Conservation (phyloP, 2,113 vertebrate genomes). For the Dendrocopos noguchii region DNA sequence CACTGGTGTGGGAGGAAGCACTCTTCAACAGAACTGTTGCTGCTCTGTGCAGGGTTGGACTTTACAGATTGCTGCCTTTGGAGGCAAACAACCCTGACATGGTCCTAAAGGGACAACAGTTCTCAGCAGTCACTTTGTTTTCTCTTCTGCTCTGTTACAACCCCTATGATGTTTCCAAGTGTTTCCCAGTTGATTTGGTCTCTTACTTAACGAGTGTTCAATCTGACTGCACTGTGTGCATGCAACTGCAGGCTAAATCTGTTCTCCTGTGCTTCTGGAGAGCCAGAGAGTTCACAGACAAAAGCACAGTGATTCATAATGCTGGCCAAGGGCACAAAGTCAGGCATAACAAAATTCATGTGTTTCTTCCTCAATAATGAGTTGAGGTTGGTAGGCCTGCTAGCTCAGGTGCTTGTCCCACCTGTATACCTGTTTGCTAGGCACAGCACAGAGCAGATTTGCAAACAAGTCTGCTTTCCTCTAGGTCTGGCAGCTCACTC, state of each 20-base stretch:
- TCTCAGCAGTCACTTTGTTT: slow-evolving; percentile 48
- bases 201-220: slow-evolving; percentile 14
- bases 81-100: not conserved
- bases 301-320: not conserved
- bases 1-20: not conserved
- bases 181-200: slow-evolving; percentile 25
- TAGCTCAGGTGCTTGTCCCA: not conserved
- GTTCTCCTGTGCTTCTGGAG: not conserved
- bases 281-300: not conserved
- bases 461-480: not conserved
- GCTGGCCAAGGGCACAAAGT: not conserved
- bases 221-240: not conserved
- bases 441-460: not conserved
- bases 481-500: not conserved
- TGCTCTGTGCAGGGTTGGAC: not conserved
- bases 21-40: not conserved
- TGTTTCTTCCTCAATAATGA: not conserved
- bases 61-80: slow-evolving; percentile 20
- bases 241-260: not conserved
- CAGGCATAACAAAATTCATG: not conserved
- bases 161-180: not conserved
- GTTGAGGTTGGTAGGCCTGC: not conserved
- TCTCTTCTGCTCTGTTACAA: slow-evolving; percentile 18
- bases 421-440: not conserved
- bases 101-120: slow-evolving; percentile 31